A percentile compares a stretch with the other conserved stretches of the same genome.
Conservation (phyloP, 2,113 vertebrate species). For the Ceratotherium simum region DNA sequence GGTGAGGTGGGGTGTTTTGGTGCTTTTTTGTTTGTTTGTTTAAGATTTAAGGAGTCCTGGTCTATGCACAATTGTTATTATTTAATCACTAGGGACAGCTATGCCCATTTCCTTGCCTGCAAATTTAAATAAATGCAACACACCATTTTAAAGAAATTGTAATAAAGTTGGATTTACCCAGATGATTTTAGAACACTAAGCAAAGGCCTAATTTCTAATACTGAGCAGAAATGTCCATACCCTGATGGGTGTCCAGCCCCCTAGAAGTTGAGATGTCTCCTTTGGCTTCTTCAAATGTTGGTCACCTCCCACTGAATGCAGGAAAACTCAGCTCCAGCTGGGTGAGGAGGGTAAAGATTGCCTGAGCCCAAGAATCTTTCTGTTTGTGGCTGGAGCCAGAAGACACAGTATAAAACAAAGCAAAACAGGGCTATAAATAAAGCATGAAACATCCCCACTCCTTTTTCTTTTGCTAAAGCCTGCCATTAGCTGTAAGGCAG, state of each 20-base stretch:
- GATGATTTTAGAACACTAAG: slow-evolving; percentile 36
- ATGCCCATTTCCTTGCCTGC: neutral
- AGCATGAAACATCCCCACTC: neutral
- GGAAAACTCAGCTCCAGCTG: neutral
- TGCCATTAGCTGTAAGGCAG: slow-evolving; percentile 27
- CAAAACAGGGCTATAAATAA: slow-evolving; percentile 29
- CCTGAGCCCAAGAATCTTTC: neutral
- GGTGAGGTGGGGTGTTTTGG: neutral
- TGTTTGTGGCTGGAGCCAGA: neutral
- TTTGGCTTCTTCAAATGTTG: neutral
- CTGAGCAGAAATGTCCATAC: neutral
- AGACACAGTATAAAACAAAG: neutral
- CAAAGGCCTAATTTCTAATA: neutral
- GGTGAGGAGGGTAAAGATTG: neutral
- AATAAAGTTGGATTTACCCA: neutral
- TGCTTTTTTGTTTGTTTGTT: neutral
- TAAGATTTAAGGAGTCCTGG: slow-evolving; percentile 39
- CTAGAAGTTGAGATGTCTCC: neutral
- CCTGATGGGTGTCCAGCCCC: neutral
- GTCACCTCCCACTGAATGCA: neutral
- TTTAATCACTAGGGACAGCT: slow-evolving; percentile 29
- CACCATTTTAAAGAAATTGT: slow-evolving; percentile 49
- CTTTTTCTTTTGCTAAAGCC: neutral
- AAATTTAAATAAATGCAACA: slow-evolving; percentile 52
- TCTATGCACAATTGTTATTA: neutral